Evolutionary conservation across 2,797 vertebrate species (phyloP).

Genomic region (Esox masquinongy): DNA sequence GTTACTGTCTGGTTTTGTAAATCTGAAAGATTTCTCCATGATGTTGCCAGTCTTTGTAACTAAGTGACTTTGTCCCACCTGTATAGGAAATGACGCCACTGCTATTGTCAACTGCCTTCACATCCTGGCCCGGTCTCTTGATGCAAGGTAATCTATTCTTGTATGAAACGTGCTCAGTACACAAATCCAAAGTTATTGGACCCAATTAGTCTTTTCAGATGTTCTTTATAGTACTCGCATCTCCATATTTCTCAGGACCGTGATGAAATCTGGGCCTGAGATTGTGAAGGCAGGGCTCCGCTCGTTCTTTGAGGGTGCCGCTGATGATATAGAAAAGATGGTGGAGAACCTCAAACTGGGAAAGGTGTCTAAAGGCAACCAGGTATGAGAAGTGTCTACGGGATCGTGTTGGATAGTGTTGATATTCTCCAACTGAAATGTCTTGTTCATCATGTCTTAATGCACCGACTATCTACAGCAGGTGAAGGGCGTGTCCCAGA

Average conservation of each 20-base stretch:
- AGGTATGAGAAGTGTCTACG: conserved; percentile 58
- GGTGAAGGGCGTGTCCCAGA: conserved; percentile 92
- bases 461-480: conserved; percentile 58
- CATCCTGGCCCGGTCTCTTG: conserved; percentile 90
- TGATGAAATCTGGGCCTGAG: conserved; percentile 96
- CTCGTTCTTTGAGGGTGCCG: conserved; percentile 92
- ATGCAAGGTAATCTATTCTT: conserved; percentile 80
- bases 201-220: not conserved
- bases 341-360: conserved; percentile 92
- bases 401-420: too few relatives aligned
- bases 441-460: not conserved
- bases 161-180: not conserved
- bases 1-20: not conserved
- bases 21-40: not conserved
- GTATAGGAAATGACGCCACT: conserved; percentile 85
- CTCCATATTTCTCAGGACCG: conserved; percentile 75
- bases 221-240: not conserved
- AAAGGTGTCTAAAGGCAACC: conserved; percentile 89
- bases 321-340: conserved; percentile 96
- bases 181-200: not conserved
- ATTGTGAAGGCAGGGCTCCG: conserved; percentile 92
- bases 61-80: conserved; percentile 19
- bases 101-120: conserved; percentile 94
- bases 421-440: not conserved
- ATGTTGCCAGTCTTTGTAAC: not conserved